Conservation (phyloP, 2,888 invertebrate genomes). For the Leptinotarsa peninsularis region DNA sequence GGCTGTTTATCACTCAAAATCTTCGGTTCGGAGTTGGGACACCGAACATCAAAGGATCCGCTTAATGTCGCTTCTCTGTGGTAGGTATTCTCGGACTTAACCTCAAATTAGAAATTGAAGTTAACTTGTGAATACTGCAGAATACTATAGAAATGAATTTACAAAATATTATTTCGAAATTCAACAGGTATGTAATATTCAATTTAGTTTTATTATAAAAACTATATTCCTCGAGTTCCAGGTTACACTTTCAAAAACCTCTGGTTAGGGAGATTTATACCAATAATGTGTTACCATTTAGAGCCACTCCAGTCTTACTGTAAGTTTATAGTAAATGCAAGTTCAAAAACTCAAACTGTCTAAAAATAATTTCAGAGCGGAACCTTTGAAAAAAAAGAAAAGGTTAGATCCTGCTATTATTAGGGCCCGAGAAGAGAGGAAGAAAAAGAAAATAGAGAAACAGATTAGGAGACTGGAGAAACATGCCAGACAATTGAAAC, state of each 20-base stretch:
- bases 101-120: too few species aligned
- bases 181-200: constrained; percentile 24
- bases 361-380: constrained; percentile 72
- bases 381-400: constrained; percentile 92
- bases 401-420: constrained; percentile 84
- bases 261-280: constrained; percentile 57
- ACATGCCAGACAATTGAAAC: constrained; percentile 86
- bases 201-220: neutral
- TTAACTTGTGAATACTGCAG: neutral
- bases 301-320: constrained; percentile 62
- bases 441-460: constrained; percentile 86
- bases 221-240: constrained; percentile 28
- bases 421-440: constrained; percentile 85
- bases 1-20: too few species aligned
- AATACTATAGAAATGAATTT: constrained; percentile 22
- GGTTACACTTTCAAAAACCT: constrained; percentile 35
- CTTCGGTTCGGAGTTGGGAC: too few species aligned
- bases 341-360: too few species aligned
- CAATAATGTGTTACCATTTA: constrained; percentile 60
- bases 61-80: too few species aligned
- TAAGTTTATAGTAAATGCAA: constrained; percentile 47
- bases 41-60: too few species aligned
- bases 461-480: constrained; percentile 86
- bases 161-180: constrained; percentile 28
- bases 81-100: too few species aligned